Evolutionary conservation across 1,140 invertebrate species (phyloP).

Genomic region (Saccostrea glomerata): DNA sequence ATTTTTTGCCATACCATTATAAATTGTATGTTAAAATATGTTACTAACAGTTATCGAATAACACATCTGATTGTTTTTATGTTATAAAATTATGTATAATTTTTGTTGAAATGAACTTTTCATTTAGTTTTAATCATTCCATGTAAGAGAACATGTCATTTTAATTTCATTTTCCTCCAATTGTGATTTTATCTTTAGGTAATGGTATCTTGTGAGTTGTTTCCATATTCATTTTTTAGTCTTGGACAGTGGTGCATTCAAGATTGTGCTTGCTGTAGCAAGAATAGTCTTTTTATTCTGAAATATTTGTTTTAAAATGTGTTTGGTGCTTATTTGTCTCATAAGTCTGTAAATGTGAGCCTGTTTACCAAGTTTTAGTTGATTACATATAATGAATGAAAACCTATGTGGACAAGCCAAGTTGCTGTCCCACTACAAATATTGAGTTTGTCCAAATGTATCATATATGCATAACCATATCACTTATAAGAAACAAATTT

Average conservation of each 20-base stretch:
- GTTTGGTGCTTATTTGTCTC: not conserved
- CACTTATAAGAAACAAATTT: not conserved
- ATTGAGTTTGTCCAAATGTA: not conserved
- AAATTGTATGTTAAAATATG: not conserved
- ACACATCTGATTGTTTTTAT: not conserved
- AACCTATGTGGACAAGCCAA: not conserved
- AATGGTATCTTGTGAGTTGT: not conserved
- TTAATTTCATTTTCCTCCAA: not conserved
- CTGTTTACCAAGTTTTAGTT: not conserved
- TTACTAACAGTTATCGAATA: not conserved
- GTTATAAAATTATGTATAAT: not conserved
- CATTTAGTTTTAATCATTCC: conserved; percentile 3
- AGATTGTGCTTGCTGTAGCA: not conserved
- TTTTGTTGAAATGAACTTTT: not conserved
- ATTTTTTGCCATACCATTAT: not conserved
- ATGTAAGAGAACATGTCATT: not conserved
- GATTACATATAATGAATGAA: no score
- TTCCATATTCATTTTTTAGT: not conserved
- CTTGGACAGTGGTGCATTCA: not conserved
- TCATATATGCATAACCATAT: not conserved
- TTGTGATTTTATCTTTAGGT: not conserved
- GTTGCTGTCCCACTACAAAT: not conserved
- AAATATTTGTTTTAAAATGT: not conserved
- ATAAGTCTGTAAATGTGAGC: not conserved
- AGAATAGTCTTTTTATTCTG: not conserved